Evolutionary conservation across 2,797 vertebrate genomes (phyloP), one percentile per base, ranked within the genome.

Genomic region (Sphaeramia orbicularis): DNA sequence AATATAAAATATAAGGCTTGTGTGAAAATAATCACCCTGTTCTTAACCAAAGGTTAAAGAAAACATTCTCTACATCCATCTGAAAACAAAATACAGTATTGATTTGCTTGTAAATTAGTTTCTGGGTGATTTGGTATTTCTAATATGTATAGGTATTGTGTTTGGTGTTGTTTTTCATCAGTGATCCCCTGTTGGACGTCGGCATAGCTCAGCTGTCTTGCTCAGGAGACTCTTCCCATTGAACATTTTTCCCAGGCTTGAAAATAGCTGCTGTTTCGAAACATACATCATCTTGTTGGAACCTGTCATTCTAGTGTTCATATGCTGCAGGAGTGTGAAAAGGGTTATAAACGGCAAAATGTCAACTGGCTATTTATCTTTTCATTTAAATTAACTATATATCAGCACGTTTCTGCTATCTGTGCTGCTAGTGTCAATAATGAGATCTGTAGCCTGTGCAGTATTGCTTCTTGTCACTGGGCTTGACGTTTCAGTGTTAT

Each of bases 401-500:
- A 49, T 63, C 42, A 42, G 60, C 27, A 48, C 45, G 7, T 42
- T 21, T 11, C 52, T 18, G 19, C 38, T 48, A 51, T 54, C 19
- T 69, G 59, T 9, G 16, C 0, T 40, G 72, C 38, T 72, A 74
- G 69, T 76, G 61, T 27, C 69, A 74, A 78, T 83, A 43, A 65
- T 30, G 63, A 56, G 52, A 32, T 68, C 65, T 75, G 65, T 55
- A 13, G 38, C 67, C 65, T n/a, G 30, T 13, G 32, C 58, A 60
- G 44, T 19, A 13, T 52, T 41, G 15, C 50, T 38, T 81, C 63
- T 5, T 69, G 71, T 63, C 72, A 51, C 62, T 64, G 41, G 44
- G 3, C 32, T 63, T 83, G 85, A 89, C 85, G 89, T 89, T 90
- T 86, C 37, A 15, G 15, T 61, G 48, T 66, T 32, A 19, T 80